phyloP scores from a whole-genome alignment of 2,113 vertebrate species.

The Cyanoramphus novaezelandiae region DNA sequence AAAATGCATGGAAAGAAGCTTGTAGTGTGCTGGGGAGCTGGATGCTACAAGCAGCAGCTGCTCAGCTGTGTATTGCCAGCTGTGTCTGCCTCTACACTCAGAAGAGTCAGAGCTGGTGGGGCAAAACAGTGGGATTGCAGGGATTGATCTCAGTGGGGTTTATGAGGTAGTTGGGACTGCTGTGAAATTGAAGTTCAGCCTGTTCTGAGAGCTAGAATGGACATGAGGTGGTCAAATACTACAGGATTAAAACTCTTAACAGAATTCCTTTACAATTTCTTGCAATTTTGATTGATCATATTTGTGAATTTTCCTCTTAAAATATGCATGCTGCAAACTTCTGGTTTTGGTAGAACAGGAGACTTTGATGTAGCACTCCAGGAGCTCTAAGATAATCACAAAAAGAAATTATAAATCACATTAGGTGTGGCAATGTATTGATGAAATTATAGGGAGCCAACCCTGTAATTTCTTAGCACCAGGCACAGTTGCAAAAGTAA shows the following conservation, averaged over 20 bases:
- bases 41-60: neutral
- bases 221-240: neutral
- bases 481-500: neutral
- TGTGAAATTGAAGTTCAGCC: neutral
- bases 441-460: slow-evolving; percentile 44
- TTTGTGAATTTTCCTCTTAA: neutral
- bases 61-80: neutral
- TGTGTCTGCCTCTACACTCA: neutral
- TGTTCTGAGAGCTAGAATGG: neutral
- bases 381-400: slow-evolving; percentile 20
- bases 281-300: neutral
- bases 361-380: neutral
- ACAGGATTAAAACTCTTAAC: neutral
- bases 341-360: neutral
- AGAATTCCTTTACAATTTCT: neutral
- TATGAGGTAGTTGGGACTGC: neutral
- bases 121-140: neutral
- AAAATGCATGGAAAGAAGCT: neutral
- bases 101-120: neutral
- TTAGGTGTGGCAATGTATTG: slow-evolving; percentile 15
- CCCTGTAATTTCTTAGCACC: slow-evolving; percentile 36
- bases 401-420: slow-evolving; percentile 28
- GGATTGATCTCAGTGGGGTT: neutral
- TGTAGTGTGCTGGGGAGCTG: neutral
- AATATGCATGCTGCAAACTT: neutral